These are phyloP conservation scores for Ladona fulva DNA, from an alignment of 1,140 invertebrate species.

Conservation along the genomic window DNA sequence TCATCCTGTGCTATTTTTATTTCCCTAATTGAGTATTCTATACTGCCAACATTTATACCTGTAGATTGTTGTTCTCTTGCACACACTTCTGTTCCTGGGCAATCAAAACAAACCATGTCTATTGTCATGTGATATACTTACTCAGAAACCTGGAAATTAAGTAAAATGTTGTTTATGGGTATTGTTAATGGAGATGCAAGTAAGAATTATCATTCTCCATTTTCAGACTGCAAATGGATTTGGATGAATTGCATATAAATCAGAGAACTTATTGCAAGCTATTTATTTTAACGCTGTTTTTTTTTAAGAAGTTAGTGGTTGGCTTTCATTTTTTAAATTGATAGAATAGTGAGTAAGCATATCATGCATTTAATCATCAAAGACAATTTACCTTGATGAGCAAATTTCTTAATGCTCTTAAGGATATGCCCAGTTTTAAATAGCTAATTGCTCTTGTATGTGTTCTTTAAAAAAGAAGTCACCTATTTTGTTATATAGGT, in stretches of 20 bases:
- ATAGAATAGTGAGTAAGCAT: background rate
- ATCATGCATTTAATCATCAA: conserved; percentile 5
- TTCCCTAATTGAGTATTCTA: background rate
- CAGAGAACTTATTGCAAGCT: background rate
- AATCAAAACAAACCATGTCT: background rate
- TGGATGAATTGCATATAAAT: too few relatives aligned
- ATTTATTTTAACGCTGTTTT: background rate
- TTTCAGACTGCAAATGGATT: too few relatives aligned
- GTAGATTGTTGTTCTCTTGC: background rate
- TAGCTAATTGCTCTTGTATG: background rate
- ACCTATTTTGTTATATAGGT: background rate
- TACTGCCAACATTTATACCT: background rate
- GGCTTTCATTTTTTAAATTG: background rate
- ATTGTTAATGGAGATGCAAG: too few relatives aligned
- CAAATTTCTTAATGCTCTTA: background rate
- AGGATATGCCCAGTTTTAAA: background rate
- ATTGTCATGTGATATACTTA: conserved; percentile 1
- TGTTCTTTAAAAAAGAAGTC: background rate
- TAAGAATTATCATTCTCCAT: too few relatives aligned
- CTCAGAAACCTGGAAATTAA: background rate
- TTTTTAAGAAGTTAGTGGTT: background rate
- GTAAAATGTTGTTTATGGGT: too few relatives aligned
- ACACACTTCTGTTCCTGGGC: background rate
- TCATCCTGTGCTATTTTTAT: background rate
- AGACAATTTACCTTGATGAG: background rate